Evolutionary conservation across 2,113 vertebrate species (phyloP), one percentile per base, ranked within the genome.

Genomic region (Nycticorax nycticorax): DNA sequence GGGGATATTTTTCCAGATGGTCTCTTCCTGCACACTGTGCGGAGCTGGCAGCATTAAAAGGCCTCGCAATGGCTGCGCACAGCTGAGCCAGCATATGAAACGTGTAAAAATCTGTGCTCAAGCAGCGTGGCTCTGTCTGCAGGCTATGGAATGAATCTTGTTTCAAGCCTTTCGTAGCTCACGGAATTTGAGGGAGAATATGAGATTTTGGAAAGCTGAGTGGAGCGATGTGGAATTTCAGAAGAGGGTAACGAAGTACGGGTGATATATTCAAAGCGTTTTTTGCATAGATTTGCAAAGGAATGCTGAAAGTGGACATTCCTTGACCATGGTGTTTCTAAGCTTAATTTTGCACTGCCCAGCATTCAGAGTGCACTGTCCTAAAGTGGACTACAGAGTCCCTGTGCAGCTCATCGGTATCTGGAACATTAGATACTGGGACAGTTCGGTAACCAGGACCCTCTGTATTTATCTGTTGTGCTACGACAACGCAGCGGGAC

Each of bases 1-100:
- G 43, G 35, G 79, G 41, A 27, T 63, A 9, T 82, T 79, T 89
- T 72, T 88, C 96, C 95, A 97, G 84, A 95, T 96, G 91, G 94
- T 88, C 69, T 57, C 69, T 63, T 92, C 73, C 80, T 66, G 92
- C 86, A 52, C 35, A 10, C 76, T 35, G 37, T 20, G 86, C 33
- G 73, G 92, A 95, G 77, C 84, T 93, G 94, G 89, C 94, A 92
- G 60, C 83, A 22, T 23, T 56, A 23, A 67, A 62, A 74, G 10
- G 66, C 77, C 74, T 88, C 62, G 69, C 62, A 30, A 23, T 0
- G 6, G 66, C 77, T 60, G 57, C 14, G 32, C 77, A n/a, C 84
- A 93, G 57, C 66, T 30, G 48, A 94, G 89, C 57, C 88, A 89
- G 72, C 64, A 74, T 7, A 43, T 1, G 7, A 60, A 82, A 89